Conservation (phyloP, 1,140 invertebrate species). For the Aphaenogaster ashmeadi region DNA sequence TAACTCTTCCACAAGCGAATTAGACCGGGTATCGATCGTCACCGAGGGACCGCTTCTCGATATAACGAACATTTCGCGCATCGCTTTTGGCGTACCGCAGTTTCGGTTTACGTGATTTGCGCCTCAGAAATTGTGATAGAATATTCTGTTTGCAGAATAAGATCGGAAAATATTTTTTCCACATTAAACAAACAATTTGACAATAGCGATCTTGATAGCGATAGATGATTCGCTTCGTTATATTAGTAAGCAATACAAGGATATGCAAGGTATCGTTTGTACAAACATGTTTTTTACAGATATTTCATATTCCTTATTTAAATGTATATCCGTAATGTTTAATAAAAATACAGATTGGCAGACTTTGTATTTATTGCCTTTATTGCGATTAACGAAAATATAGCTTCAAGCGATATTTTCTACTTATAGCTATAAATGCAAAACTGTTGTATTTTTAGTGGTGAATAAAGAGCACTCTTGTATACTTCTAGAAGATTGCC, state of each 20-base stretch:
- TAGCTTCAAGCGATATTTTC: slow-evolving; percentile 9
- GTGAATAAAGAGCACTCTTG: neutral
- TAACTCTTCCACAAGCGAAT: slow-evolving; percentile 55
- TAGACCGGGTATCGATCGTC: slow-evolving; percentile 41
- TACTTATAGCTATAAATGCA: slow-evolving; percentile 1
- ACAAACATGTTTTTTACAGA: neutral
- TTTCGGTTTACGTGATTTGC: neutral
- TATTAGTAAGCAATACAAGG: neutral
- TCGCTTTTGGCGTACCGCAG: neutral
- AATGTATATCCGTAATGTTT: neutral
- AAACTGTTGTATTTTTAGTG: slow-evolving; percentile 29
- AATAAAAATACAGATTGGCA: neutral
- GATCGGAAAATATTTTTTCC: neutral
- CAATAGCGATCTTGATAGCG: neutral
- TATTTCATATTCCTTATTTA: neutral
- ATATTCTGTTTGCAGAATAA: neutral
- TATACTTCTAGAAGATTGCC: slow-evolving; percentile 28
- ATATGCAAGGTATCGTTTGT: neutral
- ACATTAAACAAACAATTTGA: neutral
- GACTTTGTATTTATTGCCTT: neutral
- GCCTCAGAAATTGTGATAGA: neutral
- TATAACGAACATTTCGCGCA: slow-evolving; percentile 24
- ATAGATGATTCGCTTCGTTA: neutral
- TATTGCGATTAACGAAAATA: slow-evolving; percentile 13
- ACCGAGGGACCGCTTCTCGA: neutral